Evolutionary conservation across 2,888 invertebrate species (phyloP), one percentile per base, ranked within the genome.

Genomic region (Leptura quadrifasciata): DNA sequence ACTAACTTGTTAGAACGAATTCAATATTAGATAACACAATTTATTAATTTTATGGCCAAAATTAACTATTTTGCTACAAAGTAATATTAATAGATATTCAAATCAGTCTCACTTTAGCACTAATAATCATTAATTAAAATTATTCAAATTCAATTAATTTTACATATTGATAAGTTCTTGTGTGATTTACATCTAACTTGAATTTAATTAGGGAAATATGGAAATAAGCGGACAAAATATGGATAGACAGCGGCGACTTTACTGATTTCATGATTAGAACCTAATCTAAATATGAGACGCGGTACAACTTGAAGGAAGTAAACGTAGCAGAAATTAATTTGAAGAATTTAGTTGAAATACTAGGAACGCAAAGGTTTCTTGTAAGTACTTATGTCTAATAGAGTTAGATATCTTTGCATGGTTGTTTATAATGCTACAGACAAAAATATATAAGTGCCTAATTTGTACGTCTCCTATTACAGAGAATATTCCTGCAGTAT

Each of bases 101-200:
- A 76, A 75, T 77, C 74, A 63, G 76, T 68, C 72, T 74, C 64
- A 47, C 71, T 70, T 79, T 60, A 74, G 72, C 76, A 20, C 69
- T 71, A 72, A 76, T 78, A 65, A 76, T 71, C 65, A 67, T 65
- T 68, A 78, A 75, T 78, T 76, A 71, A 72, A 67, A 74, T 78
- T 78, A 78, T 78, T 72, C 72, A 74, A 74, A 70, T 75, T 73
- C 67, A 76, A 61, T 74, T 71, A 73, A 47, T 61, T 71, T 60
- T 71, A 47, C 71, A 71, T 71, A 71, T 60, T 61, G 60, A 71
- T 61, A 60, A 60, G 71, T 47, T 61, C 27, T 47, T 17, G 21
- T 35, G 39, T 52, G 61, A 71, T 71, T 71, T 71, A 52, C 61
- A 71, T 71, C 61, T 52, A 15, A 12, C 60, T 60, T 39, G 47